phyloP scores from a whole-genome alignment of 2,797 vertebrate species.

The Otolemur crassicaudatus region DNA sequence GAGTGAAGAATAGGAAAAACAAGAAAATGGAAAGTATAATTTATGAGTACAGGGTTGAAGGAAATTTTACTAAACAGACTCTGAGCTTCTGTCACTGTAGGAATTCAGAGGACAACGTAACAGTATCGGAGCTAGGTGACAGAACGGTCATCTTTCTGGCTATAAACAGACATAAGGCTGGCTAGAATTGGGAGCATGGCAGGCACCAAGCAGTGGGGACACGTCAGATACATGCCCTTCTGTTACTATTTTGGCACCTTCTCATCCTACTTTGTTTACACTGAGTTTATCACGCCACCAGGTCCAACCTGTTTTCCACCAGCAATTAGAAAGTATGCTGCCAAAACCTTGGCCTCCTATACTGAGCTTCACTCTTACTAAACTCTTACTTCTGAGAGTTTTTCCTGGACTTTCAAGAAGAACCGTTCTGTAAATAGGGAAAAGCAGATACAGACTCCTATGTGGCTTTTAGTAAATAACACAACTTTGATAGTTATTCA shows the following conservation, averaged over 20 bases:
- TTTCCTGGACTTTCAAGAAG: constrained; percentile 29
- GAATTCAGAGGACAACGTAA: not conserved
- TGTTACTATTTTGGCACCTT: constrained; percentile 37
- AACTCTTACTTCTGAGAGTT: constrained; percentile 43
- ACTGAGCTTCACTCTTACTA: not conserved
- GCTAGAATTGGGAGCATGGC: not conserved
- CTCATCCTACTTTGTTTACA: constrained; percentile 38
- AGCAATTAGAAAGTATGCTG: not conserved
- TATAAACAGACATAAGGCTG: not conserved
- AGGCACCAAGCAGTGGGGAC: not conserved
- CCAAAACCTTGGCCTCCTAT: constrained; percentile 46
- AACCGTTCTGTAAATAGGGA: not conserved
- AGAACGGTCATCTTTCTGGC: not conserved
- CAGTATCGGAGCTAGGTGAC: not conserved
- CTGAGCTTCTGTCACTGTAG: not conserved
- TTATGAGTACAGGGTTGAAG: not conserved
- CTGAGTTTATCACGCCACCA: not conserved
- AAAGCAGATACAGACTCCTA: not conserved
- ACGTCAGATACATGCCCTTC: not conserved
- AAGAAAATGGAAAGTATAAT: constrained; percentile 4
- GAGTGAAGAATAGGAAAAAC: not conserved
- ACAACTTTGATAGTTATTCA: not conserved
- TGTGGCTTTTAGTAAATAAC: not conserved
- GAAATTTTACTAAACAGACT: constrained; percentile 8
- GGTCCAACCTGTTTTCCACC: constrained; percentile 55